These are phyloP conservation scores for Leucophenga maculata DNA, from an alignment of 2,888 invertebrate genomes.

Conservation along the genomic window DNA sequence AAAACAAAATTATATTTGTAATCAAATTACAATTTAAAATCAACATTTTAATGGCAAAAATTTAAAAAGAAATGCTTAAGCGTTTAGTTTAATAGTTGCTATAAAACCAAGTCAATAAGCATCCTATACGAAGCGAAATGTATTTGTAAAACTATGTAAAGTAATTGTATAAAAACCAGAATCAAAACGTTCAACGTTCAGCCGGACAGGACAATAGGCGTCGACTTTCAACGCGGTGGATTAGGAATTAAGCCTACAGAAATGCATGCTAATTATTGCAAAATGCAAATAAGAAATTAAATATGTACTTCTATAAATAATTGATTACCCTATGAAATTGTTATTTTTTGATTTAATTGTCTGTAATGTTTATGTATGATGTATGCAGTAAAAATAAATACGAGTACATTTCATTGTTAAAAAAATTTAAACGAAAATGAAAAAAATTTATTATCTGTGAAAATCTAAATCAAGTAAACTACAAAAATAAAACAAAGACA, in stretches of 20 bases:
- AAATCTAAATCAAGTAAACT: slow-evolving; percentile 33
- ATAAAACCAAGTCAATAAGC: slow-evolving; percentile 18
- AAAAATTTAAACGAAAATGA: slow-evolving; percentile 30
- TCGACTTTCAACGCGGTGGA: background rate
- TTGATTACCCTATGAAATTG: slow-evolving; percentile 6
- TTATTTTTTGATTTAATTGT: background rate
- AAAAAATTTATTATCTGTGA: slow-evolving; percentile 31
- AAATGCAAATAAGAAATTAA: background rate
- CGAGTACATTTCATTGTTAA: slow-evolving; percentile 54
- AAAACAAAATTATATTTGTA: slow-evolving; percentile 52
- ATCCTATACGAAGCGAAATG: slow-evolving; percentile 1
- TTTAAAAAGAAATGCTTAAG: slow-evolving; percentile 27
- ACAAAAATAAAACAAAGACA: slow-evolving; percentile 37
- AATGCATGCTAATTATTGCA: background rate
- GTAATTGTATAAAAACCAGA: slow-evolving; percentile 11
- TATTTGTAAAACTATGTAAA: slow-evolving; percentile 10
- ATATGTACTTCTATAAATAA: background rate
- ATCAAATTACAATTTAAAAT: slow-evolving; percentile 59
- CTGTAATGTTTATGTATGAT: background rate
- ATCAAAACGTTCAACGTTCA: slow-evolving; percentile 23
- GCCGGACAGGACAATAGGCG: slow-evolving; percentile 20
- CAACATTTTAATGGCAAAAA: slow-evolving; percentile 24
- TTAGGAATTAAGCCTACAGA: slow-evolving; percentile 11
- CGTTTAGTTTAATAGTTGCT: slow-evolving; percentile 12
- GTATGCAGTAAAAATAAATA: slow-evolving; percentile 25